Evolutionary conservation across 2,888 invertebrate species (phyloP).

Genomic region (Drosophila sordidapex): DNA sequence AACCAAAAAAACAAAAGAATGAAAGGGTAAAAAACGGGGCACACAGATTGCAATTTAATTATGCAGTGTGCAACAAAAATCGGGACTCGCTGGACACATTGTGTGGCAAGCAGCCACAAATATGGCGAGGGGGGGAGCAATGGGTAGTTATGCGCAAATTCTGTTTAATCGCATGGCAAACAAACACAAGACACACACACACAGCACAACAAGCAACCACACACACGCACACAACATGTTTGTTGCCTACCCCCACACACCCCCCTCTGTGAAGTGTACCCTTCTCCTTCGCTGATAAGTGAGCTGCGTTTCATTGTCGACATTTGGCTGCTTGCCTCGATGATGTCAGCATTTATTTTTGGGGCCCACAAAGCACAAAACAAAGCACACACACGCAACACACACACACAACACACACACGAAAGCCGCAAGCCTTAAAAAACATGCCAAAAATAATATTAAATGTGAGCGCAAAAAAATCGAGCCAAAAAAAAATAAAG

Average conservation of each 20-base stretch:
- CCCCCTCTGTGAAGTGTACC: neutral
- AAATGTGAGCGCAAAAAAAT: constrained; percentile 41
- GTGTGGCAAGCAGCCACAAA: constrained; percentile 25
- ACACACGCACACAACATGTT: constrained; percentile 36
- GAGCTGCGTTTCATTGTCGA: constrained; percentile 71
- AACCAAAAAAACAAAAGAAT: constrained; percentile 3
- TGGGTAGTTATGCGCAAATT: neutral
- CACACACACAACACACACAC: constrained; percentile 20
- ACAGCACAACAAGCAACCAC: neutral
- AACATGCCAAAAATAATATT: constrained; percentile 81
- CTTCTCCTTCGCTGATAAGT: constrained; percentile 37
- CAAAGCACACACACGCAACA: constrained; percentile 33
- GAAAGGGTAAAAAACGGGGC: neutral
- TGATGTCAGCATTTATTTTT: constrained; percentile 79
- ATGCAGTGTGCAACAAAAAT: constrained; percentile 11
- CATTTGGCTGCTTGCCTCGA: constrained; percentile 49
- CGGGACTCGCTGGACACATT: neutral
- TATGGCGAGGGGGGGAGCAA: neutral
- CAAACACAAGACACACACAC: constrained; percentile 20
- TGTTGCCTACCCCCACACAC: neutral
- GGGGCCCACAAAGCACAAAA: constrained; percentile 45
- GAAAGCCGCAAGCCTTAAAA: constrained; percentile 52
- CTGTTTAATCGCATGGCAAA: constrained; percentile 31
- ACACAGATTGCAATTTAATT: constrained; percentile 10
- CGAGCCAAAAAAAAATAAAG: constrained; percentile 14